These are phyloP conservation scores for Bolinopsis microptera DNA, from an alignment of 37 sponge, comb jelly and placozoan genomes.

Conservation along the genomic window DNA sequence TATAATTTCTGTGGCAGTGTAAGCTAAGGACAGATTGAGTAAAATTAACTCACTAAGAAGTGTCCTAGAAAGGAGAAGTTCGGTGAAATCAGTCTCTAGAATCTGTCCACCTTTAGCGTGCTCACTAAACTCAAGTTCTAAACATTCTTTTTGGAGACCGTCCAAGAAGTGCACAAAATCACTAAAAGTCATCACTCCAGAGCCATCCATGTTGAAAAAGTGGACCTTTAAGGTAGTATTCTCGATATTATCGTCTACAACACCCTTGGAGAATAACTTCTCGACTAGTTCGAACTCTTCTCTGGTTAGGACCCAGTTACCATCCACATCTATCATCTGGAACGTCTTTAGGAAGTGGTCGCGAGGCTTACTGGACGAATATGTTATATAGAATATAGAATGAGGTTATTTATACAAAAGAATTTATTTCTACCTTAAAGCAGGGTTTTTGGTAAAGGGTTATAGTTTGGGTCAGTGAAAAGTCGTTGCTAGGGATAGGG, in stretches of 20 bases:
- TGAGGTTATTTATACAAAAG: too few species aligned
- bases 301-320: conserved; percentile 48
- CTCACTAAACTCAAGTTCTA: conserved; percentile 58
- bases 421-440: too few species aligned
- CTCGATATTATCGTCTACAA: not conserved
- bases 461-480: too few species aligned
- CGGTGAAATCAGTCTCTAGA: not conserved
- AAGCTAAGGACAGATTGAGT: too few species aligned
- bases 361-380: conserved; percentile 10
- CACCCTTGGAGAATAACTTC: conserved; percentile 13
- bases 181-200: conserved; percentile 22
- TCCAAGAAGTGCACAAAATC: conserved; percentile 57
- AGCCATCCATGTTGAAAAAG: conserved; percentile 51
- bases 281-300: conserved; percentile 55
- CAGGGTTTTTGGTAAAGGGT: too few species aligned
- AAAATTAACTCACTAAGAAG: conserved; percentile 23
- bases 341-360: conserved; percentile 61
- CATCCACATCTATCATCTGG: conserved; percentile 51
- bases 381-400: not conserved
- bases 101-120: not conserved
- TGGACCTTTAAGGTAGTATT: conserved; percentile 56
- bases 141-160: conserved; percentile 36
- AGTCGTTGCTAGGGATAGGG: too few species aligned
- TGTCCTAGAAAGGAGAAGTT: conserved; percentile 48
- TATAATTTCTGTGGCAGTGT: too few species aligned